Percentiles rank a stretch among this genome's conserved stretches.
Conservation (phyloP, 2,113 vertebrate species). For the Poecilia latipinna region DNA sequence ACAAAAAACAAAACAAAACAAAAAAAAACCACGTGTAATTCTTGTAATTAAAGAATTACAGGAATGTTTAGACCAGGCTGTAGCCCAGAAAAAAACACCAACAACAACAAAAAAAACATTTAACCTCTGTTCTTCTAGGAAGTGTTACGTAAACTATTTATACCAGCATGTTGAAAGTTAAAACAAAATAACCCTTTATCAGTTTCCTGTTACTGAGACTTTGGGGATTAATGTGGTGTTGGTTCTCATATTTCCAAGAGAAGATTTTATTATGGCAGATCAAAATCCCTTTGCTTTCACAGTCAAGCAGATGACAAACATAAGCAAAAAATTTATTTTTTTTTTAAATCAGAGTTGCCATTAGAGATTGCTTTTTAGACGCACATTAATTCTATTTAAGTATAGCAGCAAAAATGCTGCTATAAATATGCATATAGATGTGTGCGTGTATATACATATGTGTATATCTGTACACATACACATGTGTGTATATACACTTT, state of each 20-base stretch:
- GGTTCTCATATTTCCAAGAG: not conserved
- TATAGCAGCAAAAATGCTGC: too few species aligned
- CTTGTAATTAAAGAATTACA: too few species aligned
- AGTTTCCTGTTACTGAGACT: not conserved
- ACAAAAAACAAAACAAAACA: too few species aligned
- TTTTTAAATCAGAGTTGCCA: not conserved
- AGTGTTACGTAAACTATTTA: too few species aligned
- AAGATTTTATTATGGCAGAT: conserved; percentile 4
- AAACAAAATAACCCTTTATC: not conserved
- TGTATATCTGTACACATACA: too few species aligned
- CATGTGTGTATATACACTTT: not conserved
- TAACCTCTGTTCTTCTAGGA: too few species aligned
- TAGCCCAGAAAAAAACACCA: too few species aligned
- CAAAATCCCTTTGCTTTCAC: not conserved
- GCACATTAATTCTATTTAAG: too few species aligned
- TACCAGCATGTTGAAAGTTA: not conserved
- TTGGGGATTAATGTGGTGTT: not conserved
- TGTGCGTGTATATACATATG: too few species aligned
- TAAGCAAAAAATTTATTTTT: not conserved
- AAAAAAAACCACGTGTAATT: not conserved
- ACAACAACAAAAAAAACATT: too few species aligned
- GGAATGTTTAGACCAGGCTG: too few species aligned
- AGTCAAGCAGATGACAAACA: not conserved
- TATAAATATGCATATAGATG: too few species aligned
- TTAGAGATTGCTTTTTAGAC: not conserved